These are phyloP conservation scores for Sebastes taczanowskii DNA, from an alignment of 2,797 vertebrate species.

Conservation along the genomic window DNA sequence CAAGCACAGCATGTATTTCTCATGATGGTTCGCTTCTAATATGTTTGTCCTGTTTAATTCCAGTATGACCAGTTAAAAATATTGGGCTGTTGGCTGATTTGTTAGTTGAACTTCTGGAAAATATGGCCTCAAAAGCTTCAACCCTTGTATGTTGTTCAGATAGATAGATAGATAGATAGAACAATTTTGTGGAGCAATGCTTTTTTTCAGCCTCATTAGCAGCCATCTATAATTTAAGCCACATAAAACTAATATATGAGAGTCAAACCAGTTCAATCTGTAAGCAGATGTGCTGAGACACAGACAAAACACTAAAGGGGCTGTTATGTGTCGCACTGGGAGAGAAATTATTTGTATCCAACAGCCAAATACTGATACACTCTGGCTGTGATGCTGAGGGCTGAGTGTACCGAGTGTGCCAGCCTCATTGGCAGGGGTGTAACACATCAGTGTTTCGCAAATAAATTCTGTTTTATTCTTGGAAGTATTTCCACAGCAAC, in stretches of 20 bases:
- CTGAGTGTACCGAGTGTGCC: conserved; percentile 6
- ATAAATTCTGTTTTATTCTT: conserved; percentile 24
- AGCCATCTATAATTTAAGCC: conserved; percentile 31
- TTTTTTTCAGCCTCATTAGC: neutral
- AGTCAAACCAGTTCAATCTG: conserved; percentile 29
- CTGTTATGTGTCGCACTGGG: conserved; percentile 29
- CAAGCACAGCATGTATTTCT: neutral
- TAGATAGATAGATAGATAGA: neutral
- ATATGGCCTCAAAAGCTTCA: neutral
- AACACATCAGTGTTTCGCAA: conserved; percentile 16
- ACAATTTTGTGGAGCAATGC: neutral
- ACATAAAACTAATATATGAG: conserved; percentile 35
- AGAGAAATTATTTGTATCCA: conserved; percentile 52
- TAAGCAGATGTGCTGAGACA: conserved; percentile 51
- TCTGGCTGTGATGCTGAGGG: conserved; percentile 35
- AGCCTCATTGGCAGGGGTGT: conserved; percentile 15
- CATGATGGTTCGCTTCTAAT: neutral
- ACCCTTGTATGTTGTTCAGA: neutral
- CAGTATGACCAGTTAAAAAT: neutral
- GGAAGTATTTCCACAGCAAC: neutral
- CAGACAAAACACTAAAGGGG: conserved; percentile 44
- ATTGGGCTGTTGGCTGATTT: neutral
- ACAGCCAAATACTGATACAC: conserved; percentile 44
- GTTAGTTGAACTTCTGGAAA: neutral
- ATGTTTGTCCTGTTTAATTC: neutral